Evolutionary conservation across 2,888 invertebrate species (phyloP), one percentile per base, ranked within the genome.

Genomic region (Drosophila affinis): DNA sequence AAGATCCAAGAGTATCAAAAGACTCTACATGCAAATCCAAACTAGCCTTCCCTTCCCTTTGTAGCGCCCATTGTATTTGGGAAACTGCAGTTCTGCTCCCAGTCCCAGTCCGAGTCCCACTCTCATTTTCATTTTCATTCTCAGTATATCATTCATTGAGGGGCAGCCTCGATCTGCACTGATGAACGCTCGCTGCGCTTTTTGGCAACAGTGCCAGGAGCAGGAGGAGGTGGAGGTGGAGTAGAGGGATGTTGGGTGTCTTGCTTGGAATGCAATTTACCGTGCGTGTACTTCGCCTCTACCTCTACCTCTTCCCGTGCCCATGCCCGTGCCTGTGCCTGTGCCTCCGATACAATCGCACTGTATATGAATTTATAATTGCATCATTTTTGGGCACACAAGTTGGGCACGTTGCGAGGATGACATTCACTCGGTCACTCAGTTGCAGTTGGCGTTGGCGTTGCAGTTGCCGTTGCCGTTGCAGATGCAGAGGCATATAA

Each of bases 281-380:
- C 52, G 64, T 52, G 63, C 69, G 56, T 53, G 51, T 17, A 52
- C 32, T 54, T 46, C 45, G 52, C 76, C 34, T 57, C 56, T 54
- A 55, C 54, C 44, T 57, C 51, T 34, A 52, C 17, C n/a, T n/a
- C 32, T 29, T 4, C 49, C 5, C 44, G 56, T 73, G 27, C 44
- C 32, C n/a, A n/a, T 27, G 24, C 1, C n/a, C n/a, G 3, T 6
- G 27, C 14, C 7, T 17, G 51, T 57, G 59, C 48, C 49, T 51
- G 27, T 44, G 27, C 29, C 18, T 17, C 3, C 48, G 18, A 6
- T 24, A 21, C 34, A 49, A 32, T 55, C 47, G 27, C 51, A 3
- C 29, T n/a, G 24, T 46, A 59, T 63, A 87, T 83, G 87, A 88
- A 88, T 83, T 83, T 78, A 76, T 88, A 88, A 88, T 83, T 83